These are phyloP conservation scores for Chrysolina americana DNA, from an alignment of 2,888 invertebrate genomes.

Conservation along the genomic window DNA sequence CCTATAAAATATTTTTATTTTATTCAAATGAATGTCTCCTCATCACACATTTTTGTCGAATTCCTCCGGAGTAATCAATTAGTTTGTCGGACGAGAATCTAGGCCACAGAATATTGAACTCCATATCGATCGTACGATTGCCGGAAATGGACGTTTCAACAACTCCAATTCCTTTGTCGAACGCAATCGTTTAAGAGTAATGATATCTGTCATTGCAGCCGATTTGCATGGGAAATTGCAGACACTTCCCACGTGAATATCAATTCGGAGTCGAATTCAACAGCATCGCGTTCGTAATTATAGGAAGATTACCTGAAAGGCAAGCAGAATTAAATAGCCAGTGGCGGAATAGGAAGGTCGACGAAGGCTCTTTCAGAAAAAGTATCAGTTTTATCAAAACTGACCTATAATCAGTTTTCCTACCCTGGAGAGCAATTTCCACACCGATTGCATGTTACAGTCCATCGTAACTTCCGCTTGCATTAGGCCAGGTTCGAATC, in stretches of 20 bases:
- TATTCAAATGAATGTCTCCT: background rate
- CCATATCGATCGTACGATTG: constrained; percentile 34
- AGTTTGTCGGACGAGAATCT: constrained; percentile 24
- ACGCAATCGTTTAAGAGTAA: constrained; percentile 8
- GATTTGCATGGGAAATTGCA: constrained; percentile 43
- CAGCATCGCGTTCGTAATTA: constrained; percentile 11
- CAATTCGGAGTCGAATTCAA: constrained; percentile 35
- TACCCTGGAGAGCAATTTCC: too few relatives aligned
- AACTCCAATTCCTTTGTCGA: constrained; percentile 47
- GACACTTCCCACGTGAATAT: constrained; percentile 37
- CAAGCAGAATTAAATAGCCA: background rate
- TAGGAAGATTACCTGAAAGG: constrained; percentile 6
- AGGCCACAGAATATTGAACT: constrained; percentile 47
- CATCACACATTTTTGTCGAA: background rate
- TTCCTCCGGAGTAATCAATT: background rate
- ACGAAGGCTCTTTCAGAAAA: background rate
- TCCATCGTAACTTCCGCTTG: too few relatives aligned
- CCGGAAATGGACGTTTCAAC: constrained; percentile 48
- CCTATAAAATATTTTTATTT: too few relatives aligned
- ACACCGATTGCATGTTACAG: too few relatives aligned
- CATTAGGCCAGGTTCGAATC: too few relatives aligned
- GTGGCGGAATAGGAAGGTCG: background rate
- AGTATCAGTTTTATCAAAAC: too few relatives aligned
- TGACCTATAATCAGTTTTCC: too few relatives aligned
- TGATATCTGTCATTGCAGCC: constrained; percentile 30